Percentiles rank a stretch among this genome's conserved stretches.
Conservation (phyloP, 2,113 vertebrate species). For the Burhinus bistriatus region DNA sequence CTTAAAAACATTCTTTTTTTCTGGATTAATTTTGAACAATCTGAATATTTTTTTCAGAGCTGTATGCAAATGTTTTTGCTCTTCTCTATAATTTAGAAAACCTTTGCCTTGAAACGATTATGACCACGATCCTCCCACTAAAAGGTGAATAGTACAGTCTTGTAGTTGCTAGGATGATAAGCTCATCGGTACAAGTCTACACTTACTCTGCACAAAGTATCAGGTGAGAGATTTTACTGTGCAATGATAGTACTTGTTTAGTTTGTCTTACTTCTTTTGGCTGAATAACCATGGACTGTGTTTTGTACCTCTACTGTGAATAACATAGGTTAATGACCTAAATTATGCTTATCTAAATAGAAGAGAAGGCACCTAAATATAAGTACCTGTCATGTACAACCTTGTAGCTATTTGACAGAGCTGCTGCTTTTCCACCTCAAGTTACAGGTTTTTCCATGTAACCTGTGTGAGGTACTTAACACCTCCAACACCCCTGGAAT, state of each 20-base stretch:
- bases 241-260: neutral
- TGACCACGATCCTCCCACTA: neutral
- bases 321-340: neutral
- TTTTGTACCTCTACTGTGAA: neutral
- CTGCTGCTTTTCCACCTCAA: neutral
- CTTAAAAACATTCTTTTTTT: neutral
- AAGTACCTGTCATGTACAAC: rapidly evolving
- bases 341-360: neutral
- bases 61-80: neutral
- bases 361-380: neutral
- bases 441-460: neutral
- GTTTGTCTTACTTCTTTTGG: neutral
- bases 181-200: neutral
- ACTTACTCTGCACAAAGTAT: neutral
- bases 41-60: neutral
- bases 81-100: neutral
- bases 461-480: neutral
- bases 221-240: neutral
- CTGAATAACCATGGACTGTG: neutral
- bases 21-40: neutral
- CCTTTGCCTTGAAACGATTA: neutral
- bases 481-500: no score
- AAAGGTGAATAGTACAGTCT: neutral
- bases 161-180: neutral
- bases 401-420: neutral